Percentiles rank a stretch among this genome's conserved stretches.
Evolutionary conservation across 2,113 vertebrate species (phyloP).

Genomic region (Pelecanus crispus): DNA sequence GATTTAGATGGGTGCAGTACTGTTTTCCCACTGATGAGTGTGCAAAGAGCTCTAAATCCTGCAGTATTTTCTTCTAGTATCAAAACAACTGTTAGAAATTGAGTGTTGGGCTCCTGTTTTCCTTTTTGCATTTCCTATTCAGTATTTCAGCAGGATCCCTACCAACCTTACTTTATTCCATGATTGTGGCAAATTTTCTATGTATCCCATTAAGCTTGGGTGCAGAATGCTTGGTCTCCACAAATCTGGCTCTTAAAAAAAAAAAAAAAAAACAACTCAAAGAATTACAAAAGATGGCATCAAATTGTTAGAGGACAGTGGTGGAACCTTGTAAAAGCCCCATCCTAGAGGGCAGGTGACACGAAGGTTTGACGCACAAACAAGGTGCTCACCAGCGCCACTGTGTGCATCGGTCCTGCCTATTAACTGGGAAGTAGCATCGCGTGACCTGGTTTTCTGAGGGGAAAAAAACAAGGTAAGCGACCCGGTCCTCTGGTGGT

Average conservation of each 20-base stretch:
- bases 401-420: too few species aligned
- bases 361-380: not conserved
- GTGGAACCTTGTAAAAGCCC: too few species aligned
- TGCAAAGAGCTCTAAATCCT: not conserved
- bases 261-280: too few species aligned
- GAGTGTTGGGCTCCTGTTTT: not conserved
- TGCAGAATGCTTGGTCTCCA: not conserved
- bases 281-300: not conserved
- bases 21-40: not conserved
- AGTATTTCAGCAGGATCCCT: not conserved
- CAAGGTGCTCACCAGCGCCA: not conserved
- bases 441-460: not conserved
- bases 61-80: not conserved
- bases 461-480: not conserved
- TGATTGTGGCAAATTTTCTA: not conserved
- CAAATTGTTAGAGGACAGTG: not conserved
- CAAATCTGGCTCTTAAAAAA: not conserved
- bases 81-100: not conserved
- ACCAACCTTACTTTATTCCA: not conserved
- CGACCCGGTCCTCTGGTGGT: rapidly evolving
- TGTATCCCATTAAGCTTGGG: not conserved
- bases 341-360: not conserved
- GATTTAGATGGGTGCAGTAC: not conserved
- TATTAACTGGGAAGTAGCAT: too few species aligned
- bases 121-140: not conserved